Evolutionary conservation across 2,113 vertebrate genomes (phyloP).

Genomic region (Sorex araneus): DNA sequence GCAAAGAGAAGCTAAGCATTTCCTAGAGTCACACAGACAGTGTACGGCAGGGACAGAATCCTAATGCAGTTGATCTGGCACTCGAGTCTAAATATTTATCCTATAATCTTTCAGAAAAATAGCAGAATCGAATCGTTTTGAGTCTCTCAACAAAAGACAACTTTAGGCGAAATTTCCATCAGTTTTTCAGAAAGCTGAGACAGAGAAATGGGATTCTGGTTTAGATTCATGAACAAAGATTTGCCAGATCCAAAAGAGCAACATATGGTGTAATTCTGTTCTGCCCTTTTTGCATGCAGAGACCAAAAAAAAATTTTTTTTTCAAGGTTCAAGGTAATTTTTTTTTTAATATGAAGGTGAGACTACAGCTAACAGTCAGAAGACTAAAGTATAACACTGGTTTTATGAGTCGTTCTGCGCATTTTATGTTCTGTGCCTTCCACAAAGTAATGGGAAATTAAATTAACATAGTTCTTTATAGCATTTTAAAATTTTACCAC

Average conservation of each 20-base stretch:
- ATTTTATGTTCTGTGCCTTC: conserved; percentile 77
- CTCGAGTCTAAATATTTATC: not conserved
- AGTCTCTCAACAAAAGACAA: not conserved
- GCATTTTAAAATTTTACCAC: conserved; percentile 75
- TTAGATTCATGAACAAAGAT: conserved; percentile 34
- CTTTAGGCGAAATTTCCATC: not conserved
- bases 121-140: not conserved
- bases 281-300: not conserved
- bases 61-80: not conserved
- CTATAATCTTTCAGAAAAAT: conserved; percentile 18
- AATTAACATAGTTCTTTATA: conserved; percentile 81
- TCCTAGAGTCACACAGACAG: not conserved
- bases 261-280: not conserved
- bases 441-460: conserved; percentile 79
- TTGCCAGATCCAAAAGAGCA: conserved; percentile 1
- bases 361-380: not conserved
- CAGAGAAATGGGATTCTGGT: conserved; percentile 28
- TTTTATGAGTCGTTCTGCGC: conserved; percentile 73
- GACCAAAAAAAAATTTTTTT: not conserved
- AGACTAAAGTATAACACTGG: conserved; percentile 23
- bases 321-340: conserved; percentile 13
- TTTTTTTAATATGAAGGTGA: conserved; percentile 36
- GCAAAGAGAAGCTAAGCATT: not conserved
- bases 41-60: not conserved
- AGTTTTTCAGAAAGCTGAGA: conserved; percentile 15